phyloP scores from a whole-genome alignment of 2,888 invertebrate species.

The Aplocera efformata region DNA sequence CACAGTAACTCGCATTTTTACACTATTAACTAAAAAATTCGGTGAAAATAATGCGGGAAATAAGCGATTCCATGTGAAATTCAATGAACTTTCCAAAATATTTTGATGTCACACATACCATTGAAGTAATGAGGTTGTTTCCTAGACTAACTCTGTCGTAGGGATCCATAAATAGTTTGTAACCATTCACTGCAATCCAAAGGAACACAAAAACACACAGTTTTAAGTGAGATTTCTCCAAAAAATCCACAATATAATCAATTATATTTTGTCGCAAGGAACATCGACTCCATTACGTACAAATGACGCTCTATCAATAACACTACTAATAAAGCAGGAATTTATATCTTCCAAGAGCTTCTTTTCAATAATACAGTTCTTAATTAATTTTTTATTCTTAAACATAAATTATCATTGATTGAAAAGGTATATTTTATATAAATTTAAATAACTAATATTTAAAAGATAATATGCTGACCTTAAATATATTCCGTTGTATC shows the following conservation, averaged over 20 bases:
- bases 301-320: constrained; percentile 82
- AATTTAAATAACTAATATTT: not conserved
- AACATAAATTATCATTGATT: too few species aligned
- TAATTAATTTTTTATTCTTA: not conserved
- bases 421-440: not conserved
- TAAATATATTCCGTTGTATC: constrained; percentile 40
- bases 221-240: constrained; percentile 58
- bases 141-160: constrained; percentile 41
- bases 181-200: constrained; percentile 62
- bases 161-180: constrained; percentile 59
- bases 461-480: not conserved
- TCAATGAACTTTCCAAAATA: constrained; percentile 79
- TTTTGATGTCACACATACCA: constrained; percentile 81
- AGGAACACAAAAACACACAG: constrained; percentile 46
- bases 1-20: constrained; percentile 21
- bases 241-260: constrained; percentile 51
- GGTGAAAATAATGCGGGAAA: constrained; percentile 26
- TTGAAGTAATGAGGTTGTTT: constrained; percentile 68
- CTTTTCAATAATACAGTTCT: too few species aligned
- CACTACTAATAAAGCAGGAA: constrained; percentile 55
- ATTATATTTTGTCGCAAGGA: constrained; percentile 56
- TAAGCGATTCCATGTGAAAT: constrained; percentile 37
- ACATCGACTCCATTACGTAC: constrained; percentile 84
- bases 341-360: constrained; percentile 35
- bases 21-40: constrained; percentile 22